Conservation (phyloP, 2,113 vertebrate genomes). For the Solenodon paradoxus region DNA sequence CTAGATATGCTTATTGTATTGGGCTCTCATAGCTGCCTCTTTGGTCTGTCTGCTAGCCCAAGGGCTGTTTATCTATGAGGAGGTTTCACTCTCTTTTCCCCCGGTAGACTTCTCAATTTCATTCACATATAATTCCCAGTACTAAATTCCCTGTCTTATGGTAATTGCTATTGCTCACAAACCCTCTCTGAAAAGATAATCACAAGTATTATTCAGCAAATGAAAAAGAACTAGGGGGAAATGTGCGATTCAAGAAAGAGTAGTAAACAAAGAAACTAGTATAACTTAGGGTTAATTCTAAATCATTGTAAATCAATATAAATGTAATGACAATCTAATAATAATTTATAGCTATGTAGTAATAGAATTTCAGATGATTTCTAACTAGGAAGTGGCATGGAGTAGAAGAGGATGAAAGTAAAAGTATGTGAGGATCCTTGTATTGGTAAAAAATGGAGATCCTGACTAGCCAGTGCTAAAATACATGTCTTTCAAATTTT, state of each 20-base stretch:
- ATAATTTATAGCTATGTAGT: not conserved
- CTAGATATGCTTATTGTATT: not conserved
- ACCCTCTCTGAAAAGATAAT: not conserved
- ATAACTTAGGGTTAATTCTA: not conserved
- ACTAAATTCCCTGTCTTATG: not conserved
- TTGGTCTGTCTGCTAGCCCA: not conserved
- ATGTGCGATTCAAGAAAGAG: not conserved
- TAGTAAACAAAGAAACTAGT: not conserved
- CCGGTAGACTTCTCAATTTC: not conserved
- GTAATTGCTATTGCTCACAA: not conserved
- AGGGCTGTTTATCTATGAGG: not conserved
- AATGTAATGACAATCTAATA: not conserved
- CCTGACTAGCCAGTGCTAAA: not conserved
- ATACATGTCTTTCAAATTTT: not conserved
- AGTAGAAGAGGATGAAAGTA: not conserved
- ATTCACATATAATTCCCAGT: not conserved
- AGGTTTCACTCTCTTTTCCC: not conserved
- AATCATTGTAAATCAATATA: not conserved
- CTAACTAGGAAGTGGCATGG: not conserved
- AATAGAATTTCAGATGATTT: not conserved
- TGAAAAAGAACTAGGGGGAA: not conserved
- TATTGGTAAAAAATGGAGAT: not conserved
- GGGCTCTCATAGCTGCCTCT: not conserved
- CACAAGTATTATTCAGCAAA: not conserved
- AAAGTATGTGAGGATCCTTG: not conserved